Percentiles rank a stretch among this genome's conserved stretches.
Evolutionary conservation across 2,113 vertebrate species (phyloP).

Genomic region (Ascaphus truei): DNA sequence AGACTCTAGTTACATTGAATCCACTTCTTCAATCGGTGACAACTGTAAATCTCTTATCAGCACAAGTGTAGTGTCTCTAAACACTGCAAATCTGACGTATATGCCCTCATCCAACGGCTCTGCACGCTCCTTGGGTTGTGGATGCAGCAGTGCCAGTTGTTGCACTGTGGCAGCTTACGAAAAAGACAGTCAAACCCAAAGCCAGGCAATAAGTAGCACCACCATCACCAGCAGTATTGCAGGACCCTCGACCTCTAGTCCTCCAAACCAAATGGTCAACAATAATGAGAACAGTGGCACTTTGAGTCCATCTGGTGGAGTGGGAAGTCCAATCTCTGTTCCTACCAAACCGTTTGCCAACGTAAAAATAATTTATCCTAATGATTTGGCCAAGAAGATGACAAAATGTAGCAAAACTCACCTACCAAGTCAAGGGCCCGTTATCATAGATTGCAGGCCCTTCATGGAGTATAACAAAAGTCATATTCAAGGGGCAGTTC

Average conservation of each 20-base stretch:
- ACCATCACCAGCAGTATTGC: conserved; percentile 63
- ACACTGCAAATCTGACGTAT: conserved; percentile 94
- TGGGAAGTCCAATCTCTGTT: conserved; percentile 67
- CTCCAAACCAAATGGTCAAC: conserved; percentile 78
- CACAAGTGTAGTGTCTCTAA: conserved; percentile 83
- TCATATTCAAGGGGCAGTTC: conserved; percentile 93
- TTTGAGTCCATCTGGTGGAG: conserved; percentile 67
- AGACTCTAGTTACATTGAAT: conserved; percentile 88
- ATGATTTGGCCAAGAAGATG: conserved; percentile 91
- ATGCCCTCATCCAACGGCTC: conserved; percentile 99
- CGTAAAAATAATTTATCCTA: conserved; percentile 87
- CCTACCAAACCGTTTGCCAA: conserved; percentile 65
- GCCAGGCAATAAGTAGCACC: conserved; percentile 75
- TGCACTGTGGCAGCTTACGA: conserved; percentile 96
- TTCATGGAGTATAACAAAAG: conserved; percentile 98
- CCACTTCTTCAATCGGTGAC: conserved; percentile 57
- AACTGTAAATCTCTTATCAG: conserved; percentile 66
- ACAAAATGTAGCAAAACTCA: conserved; percentile 86
- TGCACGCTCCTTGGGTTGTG: conserved; percentile 97
- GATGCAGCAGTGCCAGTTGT: conserved; percentile 98
- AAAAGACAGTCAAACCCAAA: conserved; percentile 82
- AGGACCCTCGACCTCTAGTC: conserved; percentile 63
- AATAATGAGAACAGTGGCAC: conserved; percentile 72
- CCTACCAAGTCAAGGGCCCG: conserved; percentile 78
- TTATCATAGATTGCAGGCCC: conserved; percentile 96